These are phyloP conservation scores for Diceros bicornis DNA, from an alignment of 2,797 vertebrate species.

Conservation along the genomic window DNA sequence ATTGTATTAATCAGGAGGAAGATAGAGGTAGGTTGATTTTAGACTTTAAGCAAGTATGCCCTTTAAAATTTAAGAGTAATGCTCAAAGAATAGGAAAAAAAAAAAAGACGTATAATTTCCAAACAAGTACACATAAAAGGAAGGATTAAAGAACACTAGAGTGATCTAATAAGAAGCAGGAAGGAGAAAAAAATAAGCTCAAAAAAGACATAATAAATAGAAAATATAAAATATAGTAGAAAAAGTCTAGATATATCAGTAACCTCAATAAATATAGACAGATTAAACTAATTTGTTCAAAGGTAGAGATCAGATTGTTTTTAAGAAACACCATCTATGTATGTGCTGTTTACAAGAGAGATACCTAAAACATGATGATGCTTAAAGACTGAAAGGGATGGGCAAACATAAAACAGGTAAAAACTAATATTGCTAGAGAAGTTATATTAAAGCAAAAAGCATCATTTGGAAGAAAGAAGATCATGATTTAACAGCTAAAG, in stretches of 20 bases:
- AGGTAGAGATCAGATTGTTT: neutral
- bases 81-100: neutral
- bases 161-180: neutral
- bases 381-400: neutral
- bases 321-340: constrained; percentile 21
- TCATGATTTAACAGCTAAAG: neutral
- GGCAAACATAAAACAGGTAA: neutral
- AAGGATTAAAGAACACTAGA: neutral
- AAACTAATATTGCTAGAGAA: neutral
- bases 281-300: neutral
- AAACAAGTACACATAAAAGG: neutral
- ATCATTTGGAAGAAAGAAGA: neutral
- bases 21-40: neutral
- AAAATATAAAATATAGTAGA: neutral
- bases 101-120: neutral
- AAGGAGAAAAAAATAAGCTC: neutral
- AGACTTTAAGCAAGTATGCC: neutral
- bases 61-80: constrained; percentile 47
- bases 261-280: neutral
- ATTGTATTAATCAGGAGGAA: constrained; percentile 28
- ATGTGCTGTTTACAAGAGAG: neutral
- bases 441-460: neutral
- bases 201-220: neutral
- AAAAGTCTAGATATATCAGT: neutral
- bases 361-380: neutral